Percentiles rank a stretch among this genome's conserved stretches.
phyloP scores from a whole-genome alignment of 1,140 invertebrate genomes.

The Panagrolaimus sp. region DNA sequence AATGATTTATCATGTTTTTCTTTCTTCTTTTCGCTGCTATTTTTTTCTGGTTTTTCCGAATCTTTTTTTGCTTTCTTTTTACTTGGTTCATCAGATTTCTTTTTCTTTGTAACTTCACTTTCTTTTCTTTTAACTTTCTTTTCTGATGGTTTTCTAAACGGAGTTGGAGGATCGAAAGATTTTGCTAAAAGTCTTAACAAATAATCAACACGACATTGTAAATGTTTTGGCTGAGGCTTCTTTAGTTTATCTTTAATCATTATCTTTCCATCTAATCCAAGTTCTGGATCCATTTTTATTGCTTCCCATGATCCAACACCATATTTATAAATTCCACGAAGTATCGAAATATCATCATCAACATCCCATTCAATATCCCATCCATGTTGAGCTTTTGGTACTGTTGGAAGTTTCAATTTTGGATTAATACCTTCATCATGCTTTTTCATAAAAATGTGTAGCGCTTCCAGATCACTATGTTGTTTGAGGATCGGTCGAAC shows the following conservation, averaged over 20 bases:
- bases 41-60: not conserved
- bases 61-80: constrained; percentile 26
- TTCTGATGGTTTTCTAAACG: constrained; percentile 3
- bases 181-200: constrained; percentile 37
- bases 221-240: constrained; percentile 43
- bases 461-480: constrained; percentile 78
- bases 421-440: constrained; percentile 60
- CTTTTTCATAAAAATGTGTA: constrained; percentile 74
- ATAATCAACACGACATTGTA: constrained; percentile 39
- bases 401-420: constrained; percentile 65
- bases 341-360: constrained; percentile 79
- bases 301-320: constrained; percentile 96
- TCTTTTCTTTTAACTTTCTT: constrained; percentile 14
- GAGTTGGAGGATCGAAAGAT: not conserved
- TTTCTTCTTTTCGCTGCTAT: too few species aligned
- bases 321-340: constrained; percentile 88
- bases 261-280: constrained; percentile 74
- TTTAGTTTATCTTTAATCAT: constrained; percentile 47
- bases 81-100: not conserved
- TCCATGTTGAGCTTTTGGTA: constrained; percentile 64
- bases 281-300: constrained; percentile 83
- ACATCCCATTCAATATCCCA: constrained; percentile 83
- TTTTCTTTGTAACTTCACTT: not conserved
- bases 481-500: constrained; percentile 80
- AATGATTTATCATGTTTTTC: too few species aligned